Conservation (phyloP, 2,797 vertebrate genomes). For the Anabacerthia variegaticeps region DNA sequence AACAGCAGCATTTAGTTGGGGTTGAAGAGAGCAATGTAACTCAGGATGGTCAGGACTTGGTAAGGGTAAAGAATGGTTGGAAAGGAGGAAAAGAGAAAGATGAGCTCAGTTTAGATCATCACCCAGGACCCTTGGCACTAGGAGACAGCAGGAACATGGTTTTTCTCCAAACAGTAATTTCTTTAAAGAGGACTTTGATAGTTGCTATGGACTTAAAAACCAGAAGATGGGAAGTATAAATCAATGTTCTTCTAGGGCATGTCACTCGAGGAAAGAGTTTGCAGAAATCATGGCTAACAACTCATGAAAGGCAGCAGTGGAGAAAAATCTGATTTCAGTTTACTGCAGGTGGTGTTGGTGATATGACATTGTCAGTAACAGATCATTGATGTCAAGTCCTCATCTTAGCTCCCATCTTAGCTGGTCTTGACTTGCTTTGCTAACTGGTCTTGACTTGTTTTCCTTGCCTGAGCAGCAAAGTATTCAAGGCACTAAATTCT, state of each 20-base stretch:
- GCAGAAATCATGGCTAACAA: neutral
- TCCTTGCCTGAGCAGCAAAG: neutral
- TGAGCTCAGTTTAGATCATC: neutral
- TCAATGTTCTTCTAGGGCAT: neutral
- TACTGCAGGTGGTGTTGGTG: neutral
- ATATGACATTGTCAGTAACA: neutral
- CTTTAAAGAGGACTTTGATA: neutral
- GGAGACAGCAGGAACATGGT: neutral
- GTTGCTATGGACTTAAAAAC: neutral
- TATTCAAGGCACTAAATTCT: neutral
- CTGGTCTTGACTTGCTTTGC: neutral
- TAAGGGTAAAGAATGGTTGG: neutral
- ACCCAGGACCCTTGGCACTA: neutral
- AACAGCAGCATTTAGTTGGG: neutral
- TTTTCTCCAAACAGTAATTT: neutral
- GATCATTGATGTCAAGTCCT: neutral
- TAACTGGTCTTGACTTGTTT: neutral
- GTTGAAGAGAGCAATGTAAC: neutral
- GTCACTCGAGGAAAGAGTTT: neutral
- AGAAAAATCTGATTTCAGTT: neutral
- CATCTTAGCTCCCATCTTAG: neutral
- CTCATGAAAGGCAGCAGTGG: neutral
- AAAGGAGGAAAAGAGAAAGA: neutral
- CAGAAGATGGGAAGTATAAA: neutral
- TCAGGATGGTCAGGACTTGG: neutral